Evolutionary conservation across 2,113 vertebrate genomes (phyloP), one percentile per base, ranked within the genome.

Genomic region (Chitala chitala): DNA sequence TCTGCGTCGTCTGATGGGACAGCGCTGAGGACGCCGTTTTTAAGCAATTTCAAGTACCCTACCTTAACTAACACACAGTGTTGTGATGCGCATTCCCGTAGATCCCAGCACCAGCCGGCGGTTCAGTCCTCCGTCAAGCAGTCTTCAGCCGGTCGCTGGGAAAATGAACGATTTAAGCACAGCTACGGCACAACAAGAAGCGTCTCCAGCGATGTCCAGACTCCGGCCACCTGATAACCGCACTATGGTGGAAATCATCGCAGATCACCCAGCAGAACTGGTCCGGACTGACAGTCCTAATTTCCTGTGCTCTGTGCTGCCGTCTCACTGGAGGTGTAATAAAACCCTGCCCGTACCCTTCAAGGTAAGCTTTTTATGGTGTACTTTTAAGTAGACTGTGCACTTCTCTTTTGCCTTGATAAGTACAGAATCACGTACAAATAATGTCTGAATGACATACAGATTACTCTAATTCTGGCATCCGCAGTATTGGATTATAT

Each of bases 261-360:
- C 92, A 15, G 92, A 94, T 80, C 92, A 92, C 84, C 91, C 91
- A 1, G 92, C 92, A 81, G 94, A 95, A 80, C 89, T 98, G 42
- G 92, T 96, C 0, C 91, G 91, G 72, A 98, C 95, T 0, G 95
- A 96, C 91, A 98, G 95, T 83, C 95, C 95, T 26, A 96, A 96
- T 91, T 94, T 98, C 90, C 90, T 96, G 73, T 96, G 95, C 90
- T 96, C 93, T 24, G 90, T 93, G 71, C 89, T 98, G 83, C 95
- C 95, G 6, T 93, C 91, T 29, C 95, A 98, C 88, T 98, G 95
- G 95, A 92, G 95, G 75, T 96, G 95, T 80, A 98, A 98, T 86
- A 98, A 98, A 81, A 96, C 94, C 38, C 90, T 98, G 78, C 95
- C 96, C 0, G 93, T 94, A 84, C 89, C 94, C 2, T 98, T 98